Base-by-base conservation (phyloP, 37 sponge, comb jelly and placozoan genomes). In the Theonella swinhoei region DNA sequence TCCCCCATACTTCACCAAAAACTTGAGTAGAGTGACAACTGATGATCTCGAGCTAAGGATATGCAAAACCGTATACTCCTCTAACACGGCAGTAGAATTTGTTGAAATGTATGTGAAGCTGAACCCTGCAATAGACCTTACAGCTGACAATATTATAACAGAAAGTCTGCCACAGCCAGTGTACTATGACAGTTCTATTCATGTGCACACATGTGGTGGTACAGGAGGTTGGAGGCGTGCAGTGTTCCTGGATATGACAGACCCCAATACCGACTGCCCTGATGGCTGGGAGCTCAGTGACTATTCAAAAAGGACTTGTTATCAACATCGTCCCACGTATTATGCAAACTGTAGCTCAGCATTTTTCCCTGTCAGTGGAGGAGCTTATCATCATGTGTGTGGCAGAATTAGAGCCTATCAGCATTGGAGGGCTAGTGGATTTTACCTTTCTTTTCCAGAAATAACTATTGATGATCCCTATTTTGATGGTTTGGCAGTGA, bases 1-100 rank as follows among this genome's bases (percentile, higher is more conserved):
- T 32, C 77, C 77, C 60, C 62, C 77, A 24, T 76, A 37, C 36
- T 76, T 76, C 37, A 32, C 54, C 54, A 47, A 47, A 47, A 47
- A 47, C 54, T 47, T 47, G 14, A 47, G 54, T 47, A 7, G 14
- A 47, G 14, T 14, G 11, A 47, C 54, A 17, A 17, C 14, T 47
- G 54, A 47, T 47, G 54, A 47, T 14, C 54, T 47, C 14, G 54
- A 47, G 54, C 54, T 47, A 47, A 47, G 54, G 54, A 47, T 47
- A 14, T 47, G 54, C 14, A 14, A 47, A 7, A 17, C 14, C 14
- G 54, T 17, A 14, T 47, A 47, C 14, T 7, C 11, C 7, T 17
- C 7, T 47, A 47, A 47, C 14, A 47, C 14, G 14, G 54, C 54
- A 17, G 14, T 47, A 47, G 54, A 47, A 14, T 14, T 47, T 17